Evolutionary conservation across 2,797 vertebrate species (phyloP).

Genomic region (Paguma larvata): DNA sequence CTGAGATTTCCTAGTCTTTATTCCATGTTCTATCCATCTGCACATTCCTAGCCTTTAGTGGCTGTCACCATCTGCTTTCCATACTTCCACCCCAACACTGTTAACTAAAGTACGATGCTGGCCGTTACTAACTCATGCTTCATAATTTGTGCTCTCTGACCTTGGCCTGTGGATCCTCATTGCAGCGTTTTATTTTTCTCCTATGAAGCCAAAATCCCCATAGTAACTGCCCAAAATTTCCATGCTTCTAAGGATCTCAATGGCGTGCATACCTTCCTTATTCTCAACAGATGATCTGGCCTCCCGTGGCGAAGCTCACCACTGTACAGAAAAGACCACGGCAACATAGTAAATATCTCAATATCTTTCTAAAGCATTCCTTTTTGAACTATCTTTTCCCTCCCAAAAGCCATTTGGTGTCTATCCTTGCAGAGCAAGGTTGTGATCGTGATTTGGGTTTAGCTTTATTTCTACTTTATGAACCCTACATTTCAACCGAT

Average conservation of each 20-base stretch:
- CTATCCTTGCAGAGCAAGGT: not conserved
- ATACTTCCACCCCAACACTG: not conserved
- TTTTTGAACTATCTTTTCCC: not conserved
- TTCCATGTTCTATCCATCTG: not conserved
- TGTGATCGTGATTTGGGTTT: not conserved
- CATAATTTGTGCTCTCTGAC: not conserved
- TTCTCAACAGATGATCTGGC: not conserved
- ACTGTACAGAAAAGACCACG: not conserved
- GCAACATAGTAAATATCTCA: not conserved
- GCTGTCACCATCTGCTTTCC: slow-evolving; percentile 1
- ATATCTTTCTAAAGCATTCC: not conserved
- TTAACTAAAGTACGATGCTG: not conserved
- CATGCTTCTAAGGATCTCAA: not conserved
- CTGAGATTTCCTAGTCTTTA: not conserved
- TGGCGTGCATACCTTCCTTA: not conserved
- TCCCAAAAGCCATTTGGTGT: not conserved
- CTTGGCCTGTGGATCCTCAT: not conserved
- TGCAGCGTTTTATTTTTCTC: slow-evolving; percentile 5
- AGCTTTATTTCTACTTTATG: not conserved
- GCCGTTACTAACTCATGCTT: not conserved
- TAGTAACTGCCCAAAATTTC: not conserved
- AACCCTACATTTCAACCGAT: not conserved
- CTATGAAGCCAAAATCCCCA: not conserved
- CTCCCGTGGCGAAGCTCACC: not conserved
- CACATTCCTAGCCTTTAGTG: not conserved